phyloP scores from a whole-genome alignment of 2,797 vertebrate species.

The Neostethus bicornis region DNA sequence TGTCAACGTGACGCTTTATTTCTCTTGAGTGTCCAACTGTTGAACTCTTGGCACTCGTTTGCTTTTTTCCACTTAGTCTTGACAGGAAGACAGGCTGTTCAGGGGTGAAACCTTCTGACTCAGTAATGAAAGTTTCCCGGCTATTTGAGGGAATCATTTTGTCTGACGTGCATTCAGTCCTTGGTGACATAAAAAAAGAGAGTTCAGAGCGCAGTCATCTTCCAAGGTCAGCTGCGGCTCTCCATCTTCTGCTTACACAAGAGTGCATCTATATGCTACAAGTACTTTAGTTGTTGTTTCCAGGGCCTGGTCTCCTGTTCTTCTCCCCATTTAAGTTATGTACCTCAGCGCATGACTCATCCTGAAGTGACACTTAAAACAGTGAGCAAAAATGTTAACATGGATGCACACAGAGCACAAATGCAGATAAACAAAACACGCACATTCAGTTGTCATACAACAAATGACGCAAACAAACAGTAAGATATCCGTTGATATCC shows the following conservation, averaged over 20 bases:
- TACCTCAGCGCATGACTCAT: constrained; percentile 58
- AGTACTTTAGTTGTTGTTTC: constrained; percentile 5
- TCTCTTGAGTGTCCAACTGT: constrained; percentile 23
- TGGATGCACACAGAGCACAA: constrained; percentile 50
- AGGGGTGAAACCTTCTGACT: constrained; percentile 12
- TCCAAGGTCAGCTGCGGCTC: constrained; percentile 17
- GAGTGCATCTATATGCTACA: constrained; percentile 12
- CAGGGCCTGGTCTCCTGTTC: constrained; percentile 9
- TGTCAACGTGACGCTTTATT: neutral
- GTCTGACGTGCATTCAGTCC: constrained; percentile 27
- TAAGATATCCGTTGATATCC: constrained; percentile 31
- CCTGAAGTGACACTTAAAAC: constrained; percentile 48
- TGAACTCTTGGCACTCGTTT: constrained; percentile 25
- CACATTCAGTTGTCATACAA: constrained; percentile 27
- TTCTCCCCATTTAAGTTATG: constrained; percentile 18
- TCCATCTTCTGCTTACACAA: constrained; percentile 42
- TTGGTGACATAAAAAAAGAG: constrained; percentile 13
- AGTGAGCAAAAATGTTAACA: constrained; percentile 63
- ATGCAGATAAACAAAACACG: constrained; percentile 20
- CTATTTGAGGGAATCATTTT: constrained; percentile 31
- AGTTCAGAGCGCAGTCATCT: constrained; percentile 11
- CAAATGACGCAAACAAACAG: constrained; percentile 24
- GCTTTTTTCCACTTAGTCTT: constrained; percentile 19
- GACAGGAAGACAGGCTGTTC: constrained; percentile 16
- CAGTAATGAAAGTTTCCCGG: constrained; percentile 7